Conservation (phyloP, 2,797 vertebrate genomes). For the Anguilla anguilla region DNA sequence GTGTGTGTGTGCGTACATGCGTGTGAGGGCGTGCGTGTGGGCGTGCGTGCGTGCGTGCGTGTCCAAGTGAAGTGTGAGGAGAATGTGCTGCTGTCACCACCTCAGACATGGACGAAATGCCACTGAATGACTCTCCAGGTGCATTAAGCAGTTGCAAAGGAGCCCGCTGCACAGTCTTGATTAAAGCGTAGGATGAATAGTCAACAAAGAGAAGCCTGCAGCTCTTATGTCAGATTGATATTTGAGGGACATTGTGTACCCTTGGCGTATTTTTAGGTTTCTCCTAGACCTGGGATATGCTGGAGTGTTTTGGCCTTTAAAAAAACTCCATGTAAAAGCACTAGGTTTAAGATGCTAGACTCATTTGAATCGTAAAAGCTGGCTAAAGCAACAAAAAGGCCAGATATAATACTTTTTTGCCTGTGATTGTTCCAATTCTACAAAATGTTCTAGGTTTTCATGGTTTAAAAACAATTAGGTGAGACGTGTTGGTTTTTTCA, state of each 20-base stretch:
- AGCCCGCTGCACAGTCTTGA: conserved; percentile 3
- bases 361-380: not conserved
- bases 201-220: not conserved
- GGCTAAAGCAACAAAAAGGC: not conserved
- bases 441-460: not conserved
- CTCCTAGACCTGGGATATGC: not conserved
- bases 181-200: conserved; percentile 26
- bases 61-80: not conserved
- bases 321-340: not conserved
- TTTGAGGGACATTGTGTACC: conserved; percentile 7
- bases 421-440: not conserved
- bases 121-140: conserved; percentile 27
- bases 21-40: not conserved
- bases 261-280: not conserved
- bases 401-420: not conserved
- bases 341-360: not conserved
- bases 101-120: conserved; percentile 7
- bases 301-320: not conserved
- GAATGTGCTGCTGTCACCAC: not conserved
- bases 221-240: not conserved
- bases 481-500: not conserved
- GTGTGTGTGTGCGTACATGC: not conserved
- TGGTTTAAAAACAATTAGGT: not conserved
- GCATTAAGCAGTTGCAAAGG: conserved; percentile 38
- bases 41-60: not conserved